Conservation (phyloP, 2,113 vertebrate species). For the Burhinus oedicnemus region DNA sequence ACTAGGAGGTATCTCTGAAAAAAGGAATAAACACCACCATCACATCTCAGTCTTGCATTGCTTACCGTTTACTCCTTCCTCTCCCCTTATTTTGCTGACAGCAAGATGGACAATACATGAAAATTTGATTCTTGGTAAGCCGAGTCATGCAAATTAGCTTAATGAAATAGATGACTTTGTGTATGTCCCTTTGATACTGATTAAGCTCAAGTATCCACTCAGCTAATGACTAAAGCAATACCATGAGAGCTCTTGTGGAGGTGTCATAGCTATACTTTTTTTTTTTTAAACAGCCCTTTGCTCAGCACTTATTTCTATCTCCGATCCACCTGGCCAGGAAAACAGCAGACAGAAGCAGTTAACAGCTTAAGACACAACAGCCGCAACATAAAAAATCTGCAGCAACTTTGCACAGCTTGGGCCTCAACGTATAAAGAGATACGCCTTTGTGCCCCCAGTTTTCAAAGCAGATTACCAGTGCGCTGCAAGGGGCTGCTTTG, state of each 20-base stretch:
- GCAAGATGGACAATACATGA: conserved; percentile 73
- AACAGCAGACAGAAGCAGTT: conserved; percentile 56
- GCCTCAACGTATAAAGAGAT: conserved; percentile 70
- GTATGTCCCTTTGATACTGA: conserved; percentile 71
- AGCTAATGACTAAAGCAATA: conserved; percentile 80
- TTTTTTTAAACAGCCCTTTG: conserved; percentile 45
- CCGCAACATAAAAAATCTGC: conserved; percentile 58
- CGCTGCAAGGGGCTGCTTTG: neutral
- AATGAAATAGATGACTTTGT: conserved; percentile 81
- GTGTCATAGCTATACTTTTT: conserved; percentile 58
- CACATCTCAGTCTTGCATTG: neutral
- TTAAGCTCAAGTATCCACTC: conserved; percentile 86
- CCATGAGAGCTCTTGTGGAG: conserved; percentile 63
- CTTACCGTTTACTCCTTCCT: neutral
- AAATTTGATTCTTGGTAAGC: conserved; percentile 79
- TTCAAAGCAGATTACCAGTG: conserved; percentile 78
- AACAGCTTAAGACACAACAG: conserved; percentile 25
- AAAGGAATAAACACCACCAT: neutral
- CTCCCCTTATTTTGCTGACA: conserved; percentile 57
- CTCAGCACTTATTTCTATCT: conserved; percentile 45
- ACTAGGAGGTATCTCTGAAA: neutral
- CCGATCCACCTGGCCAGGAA: neutral
- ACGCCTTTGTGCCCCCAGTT: conserved; percentile 72
- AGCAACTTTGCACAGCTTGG: conserved; percentile 65
- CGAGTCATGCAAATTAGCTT: conserved; percentile 84